A percentile compares a stretch with the other conserved stretches of the same genome.
These are phyloP conservation scores for Jordanella pulchra DNA, from an alignment of 2,797 vertebrate species.

Conservation along the genomic window DNA sequence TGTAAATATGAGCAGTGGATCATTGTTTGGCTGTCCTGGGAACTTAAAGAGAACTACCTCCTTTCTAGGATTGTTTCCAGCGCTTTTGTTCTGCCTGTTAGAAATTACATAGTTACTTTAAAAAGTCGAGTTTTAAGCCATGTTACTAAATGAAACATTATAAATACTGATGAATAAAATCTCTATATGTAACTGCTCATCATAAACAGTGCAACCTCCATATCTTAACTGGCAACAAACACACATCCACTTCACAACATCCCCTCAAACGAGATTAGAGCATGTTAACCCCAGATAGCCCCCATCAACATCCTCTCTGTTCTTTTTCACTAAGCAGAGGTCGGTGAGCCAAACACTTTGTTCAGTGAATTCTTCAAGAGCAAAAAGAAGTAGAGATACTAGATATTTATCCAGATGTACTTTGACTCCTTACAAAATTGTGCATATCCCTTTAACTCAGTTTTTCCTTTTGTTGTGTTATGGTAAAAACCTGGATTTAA, in stretches of 20 bases:
- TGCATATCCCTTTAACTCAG: too few relatives aligned
- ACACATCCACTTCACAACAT: not conserved
- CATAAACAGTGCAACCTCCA: not conserved
- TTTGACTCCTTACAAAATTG: not conserved
- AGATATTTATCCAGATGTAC: not conserved
- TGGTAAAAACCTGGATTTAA: not conserved
- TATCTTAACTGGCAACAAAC: not conserved
- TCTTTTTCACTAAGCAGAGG: slow-evolving; percentile 45
- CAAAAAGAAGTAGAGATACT: slow-evolving; percentile 18
- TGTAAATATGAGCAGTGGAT: slow-evolving; percentile 31
- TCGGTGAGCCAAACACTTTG: slow-evolving; percentile 36
- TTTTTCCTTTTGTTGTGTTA: too few relatives aligned
- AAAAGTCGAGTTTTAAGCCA: too few relatives aligned
- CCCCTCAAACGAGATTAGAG: slow-evolving; percentile 12
- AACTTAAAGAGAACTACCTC: slow-evolving; percentile 44
- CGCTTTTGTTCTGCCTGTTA: not conserved
- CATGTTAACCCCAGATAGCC: slow-evolving; percentile 54
- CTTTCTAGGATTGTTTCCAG: slow-evolving; percentile 21
- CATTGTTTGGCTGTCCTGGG: slow-evolving; percentile 66
- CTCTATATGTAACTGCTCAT: not conserved
- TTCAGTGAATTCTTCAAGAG: slow-evolving; percentile 15
- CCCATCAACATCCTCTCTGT: slow-evolving; percentile 58
- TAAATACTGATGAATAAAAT: not conserved
- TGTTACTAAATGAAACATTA: too few relatives aligned
- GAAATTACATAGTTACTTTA: too few relatives aligned